A percentile compares a stretch with the other conserved stretches of the same genome.
phyloP scores from a whole-genome alignment of 37 sponge, comb jelly and placozoan genomes.

The Oopsacas minuta region DNA sequence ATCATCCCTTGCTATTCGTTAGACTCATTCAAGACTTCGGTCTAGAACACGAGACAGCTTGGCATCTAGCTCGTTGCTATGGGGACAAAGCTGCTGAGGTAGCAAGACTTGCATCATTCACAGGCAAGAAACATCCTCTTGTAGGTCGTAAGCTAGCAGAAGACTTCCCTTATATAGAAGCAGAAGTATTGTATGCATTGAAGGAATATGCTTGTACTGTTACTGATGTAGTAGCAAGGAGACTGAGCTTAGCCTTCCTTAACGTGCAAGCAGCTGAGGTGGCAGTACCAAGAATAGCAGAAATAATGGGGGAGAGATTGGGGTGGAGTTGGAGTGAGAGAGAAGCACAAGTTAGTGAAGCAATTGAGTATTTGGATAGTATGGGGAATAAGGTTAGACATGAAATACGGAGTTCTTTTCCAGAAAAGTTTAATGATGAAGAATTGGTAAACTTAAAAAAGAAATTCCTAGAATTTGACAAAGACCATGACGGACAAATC shows the following conservation, averaged over 20 bases:
- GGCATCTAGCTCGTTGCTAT: conserved; percentile 71
- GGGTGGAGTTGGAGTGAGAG: conserved; percentile 65
- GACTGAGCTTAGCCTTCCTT: conserved; percentile 90
- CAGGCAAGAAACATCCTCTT: conserved; percentile 87
- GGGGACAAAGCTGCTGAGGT: conserved; percentile 84
- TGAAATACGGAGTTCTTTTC: conserved; percentile 25
- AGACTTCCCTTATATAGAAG: conserved; percentile 95
- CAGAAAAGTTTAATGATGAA: conserved; percentile 17
- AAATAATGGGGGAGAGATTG: conserved; percentile 84
- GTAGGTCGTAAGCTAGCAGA: conserved; percentile 63
- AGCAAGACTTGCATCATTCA: conserved; percentile 67
- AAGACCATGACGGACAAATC: conserved; percentile 80
- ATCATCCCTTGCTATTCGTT: conserved; percentile 74
- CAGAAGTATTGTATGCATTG: conserved; percentile 79
- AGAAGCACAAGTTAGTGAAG: conserved; percentile 47
- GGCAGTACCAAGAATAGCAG: conserved; percentile 65
- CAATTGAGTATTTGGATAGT: conserved; percentile 41
- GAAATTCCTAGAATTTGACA: conserved; percentile 62
- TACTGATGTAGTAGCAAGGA: conserved; percentile 71
- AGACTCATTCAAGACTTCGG: conserved; percentile 87
- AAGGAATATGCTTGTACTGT: conserved; percentile 85
- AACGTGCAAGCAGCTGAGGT: conserved; percentile 90
- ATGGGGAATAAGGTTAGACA: conserved; percentile 56
- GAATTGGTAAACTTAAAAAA: conserved; percentile 56
- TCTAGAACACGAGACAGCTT: conserved; percentile 80